Percentiles rank a stretch among this genome's conserved stretches.
These are phyloP conservation scores for Drosophila subpulchrella DNA, from an alignment of 1,140 invertebrate genomes.

Conservation along the genomic window DNA sequence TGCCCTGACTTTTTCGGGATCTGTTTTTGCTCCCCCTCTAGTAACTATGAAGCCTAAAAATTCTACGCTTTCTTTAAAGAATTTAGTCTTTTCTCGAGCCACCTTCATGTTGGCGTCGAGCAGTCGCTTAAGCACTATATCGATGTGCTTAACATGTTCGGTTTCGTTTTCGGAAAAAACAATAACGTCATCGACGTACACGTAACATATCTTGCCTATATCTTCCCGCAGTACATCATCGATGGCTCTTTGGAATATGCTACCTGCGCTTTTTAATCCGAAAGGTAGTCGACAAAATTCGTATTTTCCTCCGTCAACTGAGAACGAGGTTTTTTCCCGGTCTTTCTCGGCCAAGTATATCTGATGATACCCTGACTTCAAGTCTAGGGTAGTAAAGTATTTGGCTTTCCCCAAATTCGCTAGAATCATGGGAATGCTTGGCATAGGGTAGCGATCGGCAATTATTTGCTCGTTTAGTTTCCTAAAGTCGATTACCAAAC, in stretches of 20 bases:
- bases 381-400: no score
- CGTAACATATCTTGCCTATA: not conserved
- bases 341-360: no score
- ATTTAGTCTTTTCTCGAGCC: not conserved
- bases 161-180: not conserved
- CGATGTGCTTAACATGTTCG: not conserved
- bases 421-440: constrained; percentile 9
- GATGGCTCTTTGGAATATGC: no score
- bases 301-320: no score
- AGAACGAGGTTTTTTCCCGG: no score
- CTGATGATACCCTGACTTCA: no score
- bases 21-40: not conserved
- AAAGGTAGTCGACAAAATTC: no score
- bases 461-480: constrained; percentile 16
- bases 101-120: not conserved
- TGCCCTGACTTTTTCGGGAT: not conserved
- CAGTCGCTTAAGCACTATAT: not conserved
- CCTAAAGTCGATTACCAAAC: constrained; percentile 12
- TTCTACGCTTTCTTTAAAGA: not conserved
- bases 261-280: no score
- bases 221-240: no score
- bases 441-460: constrained; percentile 23
- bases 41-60: not conserved
- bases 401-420: constrained; percentile 17
- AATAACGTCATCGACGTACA: not conserved